Evolutionary conservation across 2,888 invertebrate genomes (phyloP), one percentile per base, ranked within the genome.

Genomic region (Chrysomela aeneicollis): DNA sequence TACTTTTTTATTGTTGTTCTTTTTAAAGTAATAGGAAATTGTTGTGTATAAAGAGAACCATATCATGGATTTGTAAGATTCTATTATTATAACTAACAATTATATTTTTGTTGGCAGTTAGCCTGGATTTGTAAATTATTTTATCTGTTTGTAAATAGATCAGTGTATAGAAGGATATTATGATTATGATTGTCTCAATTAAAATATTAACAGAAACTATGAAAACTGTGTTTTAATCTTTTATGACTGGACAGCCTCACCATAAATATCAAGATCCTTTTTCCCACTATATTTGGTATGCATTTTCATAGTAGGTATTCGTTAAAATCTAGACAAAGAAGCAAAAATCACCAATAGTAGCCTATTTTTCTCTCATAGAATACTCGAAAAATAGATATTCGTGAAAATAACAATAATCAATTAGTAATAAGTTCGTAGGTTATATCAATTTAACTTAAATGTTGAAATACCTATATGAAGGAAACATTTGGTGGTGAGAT

Each of bases 141-240:
- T 81, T 82, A 81, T 82, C 81, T 81, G 82, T 83, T 83, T 84
- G 84, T 84, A 84, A 78, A 84, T 84, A 84, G 79, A 71, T 83
- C 80, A 82, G 82, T 84, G 84, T 83, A 84, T 84, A 84, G 82
- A 81, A 82, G 79, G 78, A 81, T 80, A 82, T 80, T 80, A 82
- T 81, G 77, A 82, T 81, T 80, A 82, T 82, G 79, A 83, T 83
- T 84, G 84, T 84, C 84, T 82, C 83, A 79, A 83, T 83, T 83
- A 82, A 83, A 82, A 79, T 78, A 83, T 82, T 82, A 82, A 83
- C 82, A 81, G 78, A 81, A 79, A 81, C 78, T 81, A 80, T 79
- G 70, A 71, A 64, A 61, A 37, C 22, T 6, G 59, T 46, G 63
- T 68, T 67, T 70, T 54, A 67, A 63, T 68, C 66, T n/a, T n/a